A percentile compares a stretch with the other conserved stretches of the same genome.
These are phyloP conservation scores for Hemitrygon akajei DNA, from an alignment of 2,797 vertebrate genomes.

Conservation along the genomic window DNA sequence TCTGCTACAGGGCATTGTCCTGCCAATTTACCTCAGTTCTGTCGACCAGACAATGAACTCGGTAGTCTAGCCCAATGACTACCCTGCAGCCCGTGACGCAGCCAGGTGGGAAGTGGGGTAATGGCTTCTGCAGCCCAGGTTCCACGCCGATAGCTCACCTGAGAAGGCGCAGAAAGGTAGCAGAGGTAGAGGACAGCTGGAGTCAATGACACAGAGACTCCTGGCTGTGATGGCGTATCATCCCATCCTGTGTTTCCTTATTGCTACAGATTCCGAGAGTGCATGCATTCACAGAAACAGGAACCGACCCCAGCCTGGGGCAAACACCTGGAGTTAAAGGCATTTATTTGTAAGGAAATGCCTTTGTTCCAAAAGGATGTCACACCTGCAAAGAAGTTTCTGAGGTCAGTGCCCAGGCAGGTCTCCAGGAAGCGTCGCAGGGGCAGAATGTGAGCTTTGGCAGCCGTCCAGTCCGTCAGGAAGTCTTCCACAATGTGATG, in stretches of 20 bases:
- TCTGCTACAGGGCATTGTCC: too few relatives aligned
- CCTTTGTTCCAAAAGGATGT: neutral
- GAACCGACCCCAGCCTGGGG: neutral
- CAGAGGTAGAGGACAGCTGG: neutral
- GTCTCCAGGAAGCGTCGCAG: conserved; percentile 87
- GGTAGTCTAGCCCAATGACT: too few relatives aligned
- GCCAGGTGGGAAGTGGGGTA: neutral
- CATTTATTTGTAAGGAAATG: neutral
- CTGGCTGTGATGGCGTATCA: neutral
- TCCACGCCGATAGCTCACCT: neutral
- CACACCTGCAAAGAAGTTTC: conserved; percentile 83
- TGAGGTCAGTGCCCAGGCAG: conserved; percentile 78
- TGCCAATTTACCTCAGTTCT: too few relatives aligned
- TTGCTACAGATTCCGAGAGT: neutral
- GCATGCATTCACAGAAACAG: neutral
- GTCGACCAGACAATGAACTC: too few relatives aligned
- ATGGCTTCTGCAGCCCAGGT: neutral
- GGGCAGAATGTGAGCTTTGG: conserved; percentile 79
- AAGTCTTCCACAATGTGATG: conserved; percentile 96
- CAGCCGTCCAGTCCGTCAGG: conserved; percentile 84
- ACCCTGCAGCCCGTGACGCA: neutral
- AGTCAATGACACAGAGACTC: neutral
- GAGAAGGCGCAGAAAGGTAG: neutral
- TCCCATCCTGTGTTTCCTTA: neutral
- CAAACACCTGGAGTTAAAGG: neutral